These are phyloP conservation scores for Crambe crambe DNA, from an alignment of 37 sponge, comb jelly and placozoan species.

Conservation along the genomic window DNA sequence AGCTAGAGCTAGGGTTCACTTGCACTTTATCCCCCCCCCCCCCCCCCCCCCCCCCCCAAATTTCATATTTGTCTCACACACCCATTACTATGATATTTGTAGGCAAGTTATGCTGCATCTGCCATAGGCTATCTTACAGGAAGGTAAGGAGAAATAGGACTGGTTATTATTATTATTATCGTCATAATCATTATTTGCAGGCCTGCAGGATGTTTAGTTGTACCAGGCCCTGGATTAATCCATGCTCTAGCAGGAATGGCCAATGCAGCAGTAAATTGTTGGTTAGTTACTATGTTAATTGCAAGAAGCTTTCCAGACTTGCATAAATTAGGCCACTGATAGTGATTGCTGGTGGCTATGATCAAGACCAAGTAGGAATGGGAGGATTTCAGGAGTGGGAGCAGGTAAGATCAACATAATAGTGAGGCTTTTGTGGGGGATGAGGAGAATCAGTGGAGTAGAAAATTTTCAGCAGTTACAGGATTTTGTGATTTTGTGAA, in stretches of 20 bases:
- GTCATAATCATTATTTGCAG: no score
- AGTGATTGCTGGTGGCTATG: conserved; percentile 84
- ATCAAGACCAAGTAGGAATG: conserved; percentile 81
- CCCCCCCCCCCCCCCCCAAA: no score
- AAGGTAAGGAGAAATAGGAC: conserved; percentile 46
- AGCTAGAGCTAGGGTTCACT: no score
- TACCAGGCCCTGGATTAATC: conserved; percentile 91
- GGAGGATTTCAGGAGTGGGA: conserved; percentile 93
- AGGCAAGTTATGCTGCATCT: conserved; percentile 97
- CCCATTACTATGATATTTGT: neutral
- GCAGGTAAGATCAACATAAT: conserved; percentile 49
- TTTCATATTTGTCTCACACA: no score
- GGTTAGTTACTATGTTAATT: conserved; percentile 48
- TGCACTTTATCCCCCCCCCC: no score
- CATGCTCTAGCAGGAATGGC: conserved; percentile 95
- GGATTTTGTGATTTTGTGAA: no score
- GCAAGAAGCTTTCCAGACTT: no score
- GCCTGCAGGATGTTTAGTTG: conserved; percentile 88
- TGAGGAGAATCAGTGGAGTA: no score
- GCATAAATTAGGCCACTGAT: conserved; percentile 89
- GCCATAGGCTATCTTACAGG: conserved; percentile 87
- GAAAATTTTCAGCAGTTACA: no score
- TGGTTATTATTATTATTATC: no score
- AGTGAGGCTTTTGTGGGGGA: no score
- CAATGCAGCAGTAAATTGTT: conserved; percentile 92